phyloP scores from a whole-genome alignment of 1,140 invertebrate genomes.

The Archegozetes longisetosus region DNA sequence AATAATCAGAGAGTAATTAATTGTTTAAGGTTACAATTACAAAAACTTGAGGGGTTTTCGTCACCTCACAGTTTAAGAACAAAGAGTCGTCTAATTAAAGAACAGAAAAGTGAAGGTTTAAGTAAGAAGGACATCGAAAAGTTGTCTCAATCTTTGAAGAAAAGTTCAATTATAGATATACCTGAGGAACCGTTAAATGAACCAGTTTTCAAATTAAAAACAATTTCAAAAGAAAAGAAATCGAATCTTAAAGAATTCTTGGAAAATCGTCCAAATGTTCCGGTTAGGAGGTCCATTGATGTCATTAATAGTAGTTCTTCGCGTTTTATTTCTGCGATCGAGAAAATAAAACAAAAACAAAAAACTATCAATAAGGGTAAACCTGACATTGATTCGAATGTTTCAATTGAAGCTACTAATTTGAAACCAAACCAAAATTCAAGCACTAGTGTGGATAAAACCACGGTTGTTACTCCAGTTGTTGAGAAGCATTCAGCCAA shows the following conservation, averaged over 20 bases:
- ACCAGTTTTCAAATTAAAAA: neutral
- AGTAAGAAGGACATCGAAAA: neutral
- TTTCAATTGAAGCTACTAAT: neutral
- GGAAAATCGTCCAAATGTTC: conserved; percentile 8
- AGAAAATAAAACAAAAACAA: conserved; percentile 10
- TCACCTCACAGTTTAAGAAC: neutral
- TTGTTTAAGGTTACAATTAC: conserved; percentile 2
- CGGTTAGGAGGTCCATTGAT: neutral
- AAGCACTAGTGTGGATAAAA: neutral
- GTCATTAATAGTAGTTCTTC: conserved; percentile 4
- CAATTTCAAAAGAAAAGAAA: conserved; percentile 1
- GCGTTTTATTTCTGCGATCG: conserved; percentile 10
- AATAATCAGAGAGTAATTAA: conserved; percentile 13
- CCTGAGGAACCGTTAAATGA: neutral
- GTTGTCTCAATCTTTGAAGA: neutral
- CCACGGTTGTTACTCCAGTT: neutral
- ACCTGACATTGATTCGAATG: neutral
- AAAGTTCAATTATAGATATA: neutral
- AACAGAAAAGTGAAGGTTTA: neutral
- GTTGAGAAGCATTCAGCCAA: neutral
- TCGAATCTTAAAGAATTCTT: conserved; percentile 1
- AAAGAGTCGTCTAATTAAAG: neutral
- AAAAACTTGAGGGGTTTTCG: neutral
- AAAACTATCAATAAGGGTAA: neutral
- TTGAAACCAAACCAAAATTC: neutral